Conservation (phyloP, 2,797 vertebrate species). For the Gila robusta region DNA sequence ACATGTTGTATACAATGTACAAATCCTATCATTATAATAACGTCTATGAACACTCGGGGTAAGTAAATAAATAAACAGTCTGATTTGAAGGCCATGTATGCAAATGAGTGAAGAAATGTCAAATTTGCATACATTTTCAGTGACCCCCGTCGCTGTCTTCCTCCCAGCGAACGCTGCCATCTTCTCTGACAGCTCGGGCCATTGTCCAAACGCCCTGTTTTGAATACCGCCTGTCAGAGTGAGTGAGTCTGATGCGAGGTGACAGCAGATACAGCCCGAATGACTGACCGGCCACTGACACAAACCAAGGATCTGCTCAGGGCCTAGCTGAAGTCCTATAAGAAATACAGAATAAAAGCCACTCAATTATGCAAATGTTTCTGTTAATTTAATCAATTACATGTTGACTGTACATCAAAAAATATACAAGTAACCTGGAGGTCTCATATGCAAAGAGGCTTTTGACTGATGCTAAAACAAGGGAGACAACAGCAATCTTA, state of each 20-base stretch:
- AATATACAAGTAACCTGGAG: conserved; percentile 40
- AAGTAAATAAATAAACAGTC: conserved; percentile 70
- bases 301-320: conserved; percentile 79
- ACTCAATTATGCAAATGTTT: conserved; percentile 87
- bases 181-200: conserved; percentile 86
- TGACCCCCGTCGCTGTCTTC: conserved; percentile 86
- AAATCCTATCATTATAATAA: conserved; percentile 3
- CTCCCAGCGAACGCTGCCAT: conserved; percentile 85
- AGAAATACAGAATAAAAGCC: conserved; percentile 76
- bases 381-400: conserved; percentile 84
- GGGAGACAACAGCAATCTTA: not conserved
- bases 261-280: conserved; percentile 85
- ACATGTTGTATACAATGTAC: not conserved
- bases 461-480: conserved; percentile 27
- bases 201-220: conserved; percentile 82
- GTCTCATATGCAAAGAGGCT: conserved; percentile 24
- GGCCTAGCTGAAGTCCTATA: conserved; percentile 79
- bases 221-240: conserved; percentile 87
- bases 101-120: conserved; percentile 96
- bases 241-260: conserved; percentile 86
- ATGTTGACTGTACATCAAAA: conserved; percentile 64
- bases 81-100: conserved; percentile 86
- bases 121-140: conserved; percentile 96
- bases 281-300: conserved; percentile 63
- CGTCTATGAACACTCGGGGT: not conserved